phyloP scores from a whole-genome alignment of 2,113 vertebrate genomes.

The Scomber japonicus region DNA sequence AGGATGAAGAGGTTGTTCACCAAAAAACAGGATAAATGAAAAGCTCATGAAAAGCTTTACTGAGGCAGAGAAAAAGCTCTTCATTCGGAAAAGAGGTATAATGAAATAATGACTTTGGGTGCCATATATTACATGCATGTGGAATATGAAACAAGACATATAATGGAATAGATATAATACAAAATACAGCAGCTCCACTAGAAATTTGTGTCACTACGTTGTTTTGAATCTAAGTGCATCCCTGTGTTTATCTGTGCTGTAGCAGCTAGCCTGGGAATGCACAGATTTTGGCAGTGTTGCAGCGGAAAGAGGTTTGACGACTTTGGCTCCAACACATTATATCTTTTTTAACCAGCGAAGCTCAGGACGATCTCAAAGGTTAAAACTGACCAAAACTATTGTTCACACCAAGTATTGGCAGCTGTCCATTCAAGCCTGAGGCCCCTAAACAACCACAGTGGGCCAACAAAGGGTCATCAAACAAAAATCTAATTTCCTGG shows the following conservation, averaged over 20 bases:
- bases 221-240: neutral
- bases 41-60: slow-evolving; percentile 50
- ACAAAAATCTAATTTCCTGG: slow-evolving; percentile 73
- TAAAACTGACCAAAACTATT: slow-evolving; percentile 14
- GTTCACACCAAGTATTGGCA: slow-evolving; percentile 37
- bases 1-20: slow-evolving; percentile 31
- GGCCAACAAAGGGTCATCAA: slow-evolving; percentile 28
- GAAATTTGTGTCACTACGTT: neutral
- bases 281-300: neutral
- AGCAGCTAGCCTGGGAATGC: neutral
- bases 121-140: neutral
- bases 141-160: neutral
- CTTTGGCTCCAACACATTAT: neutral
- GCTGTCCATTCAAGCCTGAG: slow-evolving; percentile 24
- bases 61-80: slow-evolving; percentile 33
- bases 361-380: neutral
- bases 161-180: neutral
- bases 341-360: neutral
- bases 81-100: slow-evolving; percentile 7
- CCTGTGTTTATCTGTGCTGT: neutral
- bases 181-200: neutral
- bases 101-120: neutral
- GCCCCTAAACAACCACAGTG: slow-evolving; percentile 2
- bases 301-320: neutral
- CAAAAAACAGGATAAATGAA: slow-evolving; percentile 34